A percentile compares a stretch with the other conserved stretches of the same genome.
Evolutionary conservation across 1,140 invertebrate genomes (phyloP).

Genomic region (Ips typographus): DNA sequence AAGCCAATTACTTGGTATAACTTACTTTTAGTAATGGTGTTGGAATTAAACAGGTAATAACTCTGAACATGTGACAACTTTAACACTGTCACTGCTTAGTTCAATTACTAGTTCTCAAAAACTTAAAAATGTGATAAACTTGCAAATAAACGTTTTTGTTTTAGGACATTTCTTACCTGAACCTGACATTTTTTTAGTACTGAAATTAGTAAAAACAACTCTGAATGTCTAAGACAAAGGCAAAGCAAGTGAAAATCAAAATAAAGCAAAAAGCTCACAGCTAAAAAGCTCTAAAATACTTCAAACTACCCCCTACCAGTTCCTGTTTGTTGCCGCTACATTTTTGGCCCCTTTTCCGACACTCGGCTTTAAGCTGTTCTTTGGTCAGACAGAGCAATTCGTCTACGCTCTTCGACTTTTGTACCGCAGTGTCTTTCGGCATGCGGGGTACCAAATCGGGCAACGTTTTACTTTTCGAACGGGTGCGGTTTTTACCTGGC

Average conservation of each 20-base stretch:
- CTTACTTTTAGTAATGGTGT: too few relatives aligned
- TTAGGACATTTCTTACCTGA: too few relatives aligned
- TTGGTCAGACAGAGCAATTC: slow-evolving; percentile 59
- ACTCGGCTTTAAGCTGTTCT: slow-evolving; percentile 62
- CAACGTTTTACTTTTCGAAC: slow-evolving; percentile 30
- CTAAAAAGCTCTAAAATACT: slow-evolving; percentile 22
- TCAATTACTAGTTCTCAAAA: slow-evolving; percentile 2
- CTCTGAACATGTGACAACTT: too few relatives aligned
- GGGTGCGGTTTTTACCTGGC: slow-evolving; percentile 27
- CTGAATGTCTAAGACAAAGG: not conserved
- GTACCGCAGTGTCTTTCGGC: slow-evolving; percentile 20
- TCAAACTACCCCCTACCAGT: slow-evolving; percentile 55
- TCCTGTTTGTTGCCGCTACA: slow-evolving; percentile 63
- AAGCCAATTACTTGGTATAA: too few relatives aligned
- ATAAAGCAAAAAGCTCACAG: slow-evolving; percentile 2
- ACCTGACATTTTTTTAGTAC: too few relatives aligned
- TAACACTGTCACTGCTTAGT: not conserved
- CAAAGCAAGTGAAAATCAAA: not conserved
- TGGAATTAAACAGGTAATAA: too few relatives aligned
- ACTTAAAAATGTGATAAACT: not conserved
- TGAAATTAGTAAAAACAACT: too few relatives aligned
- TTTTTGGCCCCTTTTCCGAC: slow-evolving; percentile 61
- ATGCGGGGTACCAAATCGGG: slow-evolving; percentile 18
- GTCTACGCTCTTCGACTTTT: slow-evolving; percentile 46
- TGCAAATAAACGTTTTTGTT: not conserved